Evolutionary conservation across 2,113 vertebrate genomes (phyloP), one percentile per base, ranked within the genome.

Genomic region (Dermatemys mawii): DNA sequence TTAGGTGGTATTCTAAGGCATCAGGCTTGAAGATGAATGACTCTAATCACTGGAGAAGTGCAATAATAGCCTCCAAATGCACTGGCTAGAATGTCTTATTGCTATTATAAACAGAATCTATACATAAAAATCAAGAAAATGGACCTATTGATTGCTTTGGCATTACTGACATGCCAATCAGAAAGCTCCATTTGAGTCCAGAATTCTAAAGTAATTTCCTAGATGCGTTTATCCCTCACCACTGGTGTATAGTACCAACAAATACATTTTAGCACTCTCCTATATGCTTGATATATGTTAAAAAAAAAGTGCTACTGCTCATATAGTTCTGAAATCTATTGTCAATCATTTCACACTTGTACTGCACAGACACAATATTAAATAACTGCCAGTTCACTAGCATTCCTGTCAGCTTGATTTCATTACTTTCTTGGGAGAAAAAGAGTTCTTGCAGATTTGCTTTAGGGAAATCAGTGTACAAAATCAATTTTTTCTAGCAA

Each of bases 241-340:
- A 11, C 41, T 85, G 14, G 35, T 88, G 73, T 88, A 83, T 92
- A 92, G 92, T 88, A 60, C 3, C 26, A 83, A 50, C 67, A 90
- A 81, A 79, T 95, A 94, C 90, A 90, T 92, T 88, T 48, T 88
- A 75, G 86, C 75, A 48, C 81, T 92, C 81, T 96, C 78, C 22
- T 50, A 94, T 95, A 76, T 35, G 63, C 9, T 70, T 38, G 35
- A 70, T 70, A 70, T 38, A 70, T 70, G 14, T 70, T 6, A 11
- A 70, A 67, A 60, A 60, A 67, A 57, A 60, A 35, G 90, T 87
- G 26, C 84, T 84, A 3, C 81, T 93, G 76, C 85, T 96, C 90
- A n/a, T 27, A 3, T 90, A 67, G 78, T 87, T 93, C 84, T 94
- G 92, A 89, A 87, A 50, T 86, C n/a, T 89, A 11, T 84, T 94